Evolutionary conservation across 2,113 vertebrate genomes (phyloP).

Genomic region (Cathartes aura): DNA sequence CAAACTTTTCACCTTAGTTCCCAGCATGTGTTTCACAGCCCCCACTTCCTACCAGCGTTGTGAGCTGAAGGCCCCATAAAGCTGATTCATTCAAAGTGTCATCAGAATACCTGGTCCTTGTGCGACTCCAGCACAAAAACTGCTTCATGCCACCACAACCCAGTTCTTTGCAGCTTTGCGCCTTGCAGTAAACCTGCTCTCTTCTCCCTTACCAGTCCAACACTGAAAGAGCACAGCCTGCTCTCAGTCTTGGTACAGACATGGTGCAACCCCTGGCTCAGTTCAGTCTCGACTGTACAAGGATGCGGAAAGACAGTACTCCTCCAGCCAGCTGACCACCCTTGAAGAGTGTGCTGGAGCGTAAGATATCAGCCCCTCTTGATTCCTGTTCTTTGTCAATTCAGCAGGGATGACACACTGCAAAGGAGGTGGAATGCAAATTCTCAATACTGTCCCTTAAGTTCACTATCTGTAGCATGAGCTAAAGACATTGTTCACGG

Average conservation of each 20-base stretch:
- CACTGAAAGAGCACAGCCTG: neutral
- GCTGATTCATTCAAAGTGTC: neutral
- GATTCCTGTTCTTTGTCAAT: neutral
- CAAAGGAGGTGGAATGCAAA: neutral
- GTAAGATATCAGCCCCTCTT: neutral
- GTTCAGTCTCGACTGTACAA: neutral
- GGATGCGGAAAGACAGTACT: neutral
- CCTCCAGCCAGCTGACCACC: neutral
- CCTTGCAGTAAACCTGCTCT: neutral
- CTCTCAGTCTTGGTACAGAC: neutral
- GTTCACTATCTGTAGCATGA: neutral
- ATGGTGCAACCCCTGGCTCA: neutral
- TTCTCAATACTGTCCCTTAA: neutral
- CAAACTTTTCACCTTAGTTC: neutral
- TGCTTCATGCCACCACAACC: neutral
- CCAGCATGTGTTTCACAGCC: neutral
- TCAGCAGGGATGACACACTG: neutral
- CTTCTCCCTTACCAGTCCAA: neutral
- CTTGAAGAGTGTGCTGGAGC: neutral
- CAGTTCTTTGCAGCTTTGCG: neutral
- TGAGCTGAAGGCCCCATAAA: neutral
- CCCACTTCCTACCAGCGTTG: neutral
- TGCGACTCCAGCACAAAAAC: neutral
- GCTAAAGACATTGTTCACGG: neutral
- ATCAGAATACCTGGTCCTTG: neutral